Evolutionary conservation across 1,140 invertebrate species (phyloP).

Genomic region (Cotesia glomerata): DNA sequence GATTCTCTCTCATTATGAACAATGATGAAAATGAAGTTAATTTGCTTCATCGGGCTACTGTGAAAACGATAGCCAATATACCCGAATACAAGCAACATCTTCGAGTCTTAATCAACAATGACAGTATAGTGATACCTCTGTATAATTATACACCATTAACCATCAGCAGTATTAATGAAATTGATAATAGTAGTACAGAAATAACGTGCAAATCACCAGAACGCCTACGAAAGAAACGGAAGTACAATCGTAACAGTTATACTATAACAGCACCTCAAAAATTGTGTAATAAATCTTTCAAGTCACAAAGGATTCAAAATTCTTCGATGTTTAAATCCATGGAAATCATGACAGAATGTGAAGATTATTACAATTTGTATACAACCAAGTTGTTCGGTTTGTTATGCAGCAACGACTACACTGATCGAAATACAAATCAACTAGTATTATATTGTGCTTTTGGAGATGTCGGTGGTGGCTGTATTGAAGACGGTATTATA

Average conservation of each 20-base stretch:
- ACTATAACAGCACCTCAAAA: neutral
- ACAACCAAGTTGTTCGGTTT: neutral
- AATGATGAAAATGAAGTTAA: conserved; percentile 1
- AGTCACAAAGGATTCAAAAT: neutral
- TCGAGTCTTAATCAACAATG: neutral
- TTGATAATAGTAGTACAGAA: neutral
- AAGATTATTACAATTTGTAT: neutral
- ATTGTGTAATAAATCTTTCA: neutral
- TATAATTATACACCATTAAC: neutral
- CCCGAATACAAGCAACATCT: neutral
- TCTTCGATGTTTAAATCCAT: neutral
- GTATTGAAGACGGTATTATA: neutral
- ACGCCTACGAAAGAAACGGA: neutral
- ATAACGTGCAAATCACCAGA: neutral
- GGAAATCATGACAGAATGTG: neutral
- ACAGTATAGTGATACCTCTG: neutral
- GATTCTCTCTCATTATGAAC: neutral
- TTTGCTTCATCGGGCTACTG: neutral
- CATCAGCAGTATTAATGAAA: neutral
- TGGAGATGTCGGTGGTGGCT: neutral
- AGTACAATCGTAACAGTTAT: neutral
- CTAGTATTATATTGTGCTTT: neutral
- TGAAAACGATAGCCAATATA: neutral
- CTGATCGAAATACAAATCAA: neutral
- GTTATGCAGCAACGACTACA: neutral